Evolutionary conservation across 2,113 vertebrate species (phyloP), one percentile per base, ranked within the genome.

Genomic region (Stictonetta naevosa): DNA sequence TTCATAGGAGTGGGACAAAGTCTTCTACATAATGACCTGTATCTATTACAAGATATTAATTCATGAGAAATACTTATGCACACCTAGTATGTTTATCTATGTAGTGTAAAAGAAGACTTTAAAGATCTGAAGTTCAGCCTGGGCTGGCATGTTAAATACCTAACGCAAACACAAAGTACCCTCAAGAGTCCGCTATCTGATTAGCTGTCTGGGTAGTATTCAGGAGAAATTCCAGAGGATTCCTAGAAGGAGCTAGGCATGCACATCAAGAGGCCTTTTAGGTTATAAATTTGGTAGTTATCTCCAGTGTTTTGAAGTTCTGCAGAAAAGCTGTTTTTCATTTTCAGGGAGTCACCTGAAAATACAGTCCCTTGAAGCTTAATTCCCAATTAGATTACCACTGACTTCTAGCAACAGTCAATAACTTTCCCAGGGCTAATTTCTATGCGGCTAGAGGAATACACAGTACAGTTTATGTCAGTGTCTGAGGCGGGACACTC

Each of bases 361-460:
- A 88, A 85, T 17, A 36, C 11, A 79, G 18, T 18, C 46, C 25
- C 46, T 80, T 80, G 68, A 89, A 87, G 36, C 60, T n/a, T 80
- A 90, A 94, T 62, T 93, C 20, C 38, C 36, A 81, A 34, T 34
- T 8, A 96, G 58, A 93, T 88, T 73, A 52, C 80, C 58, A 69
- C 33, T 36, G 92, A 74, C 28, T 94, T 86, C 44, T 53, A 79
- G 44, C 40, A 78, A 21, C 21, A 75, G 33, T 44, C 56, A 56
- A 0, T 67, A 95, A 88, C 50, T 79, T 73, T 91, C 38, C 38
- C 36, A 74, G 55, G 36, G 59, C 68, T 80, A 87, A 75, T 91
- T 93, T 93, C 56, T 63, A 22, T 28, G 69, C 18, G 52, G 20
- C 46, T 14, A 80, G 62, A 85, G 40, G 53, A 79, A 92, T 13